These are phyloP conservation scores for Leucosticte australis DNA, from an alignment of 2,113 vertebrate genomes.

Conservation along the genomic window DNA sequence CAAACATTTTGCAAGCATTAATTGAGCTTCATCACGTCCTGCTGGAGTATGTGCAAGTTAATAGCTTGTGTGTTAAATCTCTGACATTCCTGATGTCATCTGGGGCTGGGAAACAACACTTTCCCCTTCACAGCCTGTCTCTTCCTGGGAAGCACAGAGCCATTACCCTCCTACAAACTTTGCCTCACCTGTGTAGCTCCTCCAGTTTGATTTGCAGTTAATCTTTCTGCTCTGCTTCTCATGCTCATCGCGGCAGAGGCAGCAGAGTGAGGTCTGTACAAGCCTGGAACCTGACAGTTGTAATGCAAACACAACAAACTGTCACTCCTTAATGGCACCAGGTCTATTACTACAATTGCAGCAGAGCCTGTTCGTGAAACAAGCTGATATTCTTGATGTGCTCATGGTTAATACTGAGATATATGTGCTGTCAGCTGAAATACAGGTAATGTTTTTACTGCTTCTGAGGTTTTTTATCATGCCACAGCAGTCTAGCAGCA, in stretches of 20 bases:
- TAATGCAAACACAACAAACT: conserved; percentile 33
- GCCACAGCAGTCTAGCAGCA: neutral
- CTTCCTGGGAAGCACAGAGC: neutral
- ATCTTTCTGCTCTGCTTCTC: conserved; percentile 23
- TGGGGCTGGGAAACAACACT: neutral
- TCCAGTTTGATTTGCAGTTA: conserved; percentile 27
- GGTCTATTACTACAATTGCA: neutral
- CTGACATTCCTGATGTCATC: neutral
- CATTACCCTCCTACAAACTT: conserved; percentile 8
- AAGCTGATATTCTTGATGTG: conserved; percentile 1
- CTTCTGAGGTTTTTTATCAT: conserved; percentile 1
- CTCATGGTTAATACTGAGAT: neutral
- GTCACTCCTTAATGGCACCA: conserved; percentile 20
- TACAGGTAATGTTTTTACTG: neutral
- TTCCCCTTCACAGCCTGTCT: neutral
- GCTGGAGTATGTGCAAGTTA: neutral
- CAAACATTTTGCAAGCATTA: neutral
- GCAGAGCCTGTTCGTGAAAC: neutral
- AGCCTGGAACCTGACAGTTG: neutral
- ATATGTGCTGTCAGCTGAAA: conserved; percentile 12
- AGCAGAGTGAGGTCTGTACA: neutral
- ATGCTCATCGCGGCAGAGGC: neutral
- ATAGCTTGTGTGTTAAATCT: neutral
- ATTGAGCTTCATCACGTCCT: neutral
- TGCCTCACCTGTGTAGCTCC: neutral